Evolutionary conservation across 2,888 invertebrate species (phyloP).

Genomic region (Leptinotarsa rubiginosa): DNA sequence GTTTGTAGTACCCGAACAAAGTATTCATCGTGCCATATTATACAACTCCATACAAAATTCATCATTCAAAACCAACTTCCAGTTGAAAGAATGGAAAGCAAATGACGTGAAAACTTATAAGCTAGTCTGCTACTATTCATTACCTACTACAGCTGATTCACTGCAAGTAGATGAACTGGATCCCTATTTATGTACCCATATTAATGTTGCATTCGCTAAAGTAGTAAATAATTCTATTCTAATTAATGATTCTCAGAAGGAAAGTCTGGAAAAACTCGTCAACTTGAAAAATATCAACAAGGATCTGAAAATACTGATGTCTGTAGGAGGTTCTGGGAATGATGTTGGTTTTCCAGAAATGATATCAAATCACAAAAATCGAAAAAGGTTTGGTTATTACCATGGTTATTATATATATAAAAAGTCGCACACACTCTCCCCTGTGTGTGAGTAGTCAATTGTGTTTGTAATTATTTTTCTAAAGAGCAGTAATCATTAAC

Average conservation of each 20-base stretch:
- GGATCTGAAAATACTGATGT: conserved; percentile 80
- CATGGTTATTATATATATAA: not conserved
- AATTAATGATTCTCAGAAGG: conserved; percentile 65
- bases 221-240: conserved; percentile 73
- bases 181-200: conserved; percentile 83
- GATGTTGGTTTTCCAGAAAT: conserved; percentile 77
- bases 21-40: conserved; percentile 55
- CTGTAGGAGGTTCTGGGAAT: conserved; percentile 76
- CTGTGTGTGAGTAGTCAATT: no score
- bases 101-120: conserved; percentile 40
- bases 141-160: conserved; percentile 62
- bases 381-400: conserved; percentile 69
- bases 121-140: conserved; percentile 79
- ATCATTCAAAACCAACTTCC: conserved; percentile 44
- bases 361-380: conserved; percentile 77
- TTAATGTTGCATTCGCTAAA: conserved; percentile 81
- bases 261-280: conserved; percentile 52
- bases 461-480: no score
- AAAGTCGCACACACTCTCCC: no score
- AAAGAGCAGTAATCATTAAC: no score
- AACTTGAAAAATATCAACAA: conserved; percentile 73
- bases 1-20: conserved; percentile 49
- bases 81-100: conserved; percentile 37
- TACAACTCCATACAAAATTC: conserved; percentile 52
- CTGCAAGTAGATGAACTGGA: conserved; percentile 68